A percentile compares a stretch with the other conserved stretches of the same genome.
Evolutionary conservation across 2,888 invertebrate genomes (phyloP).

Genomic region (Cheilosia soror): DNA sequence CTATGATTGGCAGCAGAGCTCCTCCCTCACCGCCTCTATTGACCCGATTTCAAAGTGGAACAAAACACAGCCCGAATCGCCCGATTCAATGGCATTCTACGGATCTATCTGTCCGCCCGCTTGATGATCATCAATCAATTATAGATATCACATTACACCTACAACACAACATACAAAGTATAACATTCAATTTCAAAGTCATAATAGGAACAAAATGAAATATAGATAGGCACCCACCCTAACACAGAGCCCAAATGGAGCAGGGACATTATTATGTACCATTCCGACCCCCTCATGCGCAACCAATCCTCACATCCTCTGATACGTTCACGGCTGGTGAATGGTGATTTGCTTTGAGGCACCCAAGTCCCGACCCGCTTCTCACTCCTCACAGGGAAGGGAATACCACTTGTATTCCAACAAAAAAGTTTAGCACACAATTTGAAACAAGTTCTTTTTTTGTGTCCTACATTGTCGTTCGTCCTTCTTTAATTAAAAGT

Average conservation of each 20-base stretch:
- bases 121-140: constrained; percentile 37
- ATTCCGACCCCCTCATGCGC: neutral
- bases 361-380: neutral
- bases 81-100: no score
- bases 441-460: constrained; percentile 26
- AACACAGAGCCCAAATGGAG: constrained; percentile 6
- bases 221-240: neutral
- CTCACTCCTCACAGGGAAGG: neutral
- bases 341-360: constrained; percentile 7
- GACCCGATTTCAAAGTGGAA: no score
- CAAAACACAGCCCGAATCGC: no score
- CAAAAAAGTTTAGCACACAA: constrained; percentile 10
- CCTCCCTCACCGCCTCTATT: no score
- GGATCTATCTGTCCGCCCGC: neutral
- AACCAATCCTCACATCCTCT: constrained; percentile 10
- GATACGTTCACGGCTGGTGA: constrained; percentile 22
- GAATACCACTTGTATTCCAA: neutral
- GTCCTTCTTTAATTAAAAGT: constrained; percentile 71
- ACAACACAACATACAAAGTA: neutral
- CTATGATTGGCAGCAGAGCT: no score
- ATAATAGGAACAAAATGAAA: constrained; percentile 18
- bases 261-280: neutral
- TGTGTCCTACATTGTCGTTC: constrained; percentile 54
- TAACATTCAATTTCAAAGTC: constrained; percentile 49
- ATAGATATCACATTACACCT: constrained; percentile 5